Evolutionary conservation across 1,140 invertebrate species (phyloP).

Genomic region (Drosophila baimaii): DNA sequence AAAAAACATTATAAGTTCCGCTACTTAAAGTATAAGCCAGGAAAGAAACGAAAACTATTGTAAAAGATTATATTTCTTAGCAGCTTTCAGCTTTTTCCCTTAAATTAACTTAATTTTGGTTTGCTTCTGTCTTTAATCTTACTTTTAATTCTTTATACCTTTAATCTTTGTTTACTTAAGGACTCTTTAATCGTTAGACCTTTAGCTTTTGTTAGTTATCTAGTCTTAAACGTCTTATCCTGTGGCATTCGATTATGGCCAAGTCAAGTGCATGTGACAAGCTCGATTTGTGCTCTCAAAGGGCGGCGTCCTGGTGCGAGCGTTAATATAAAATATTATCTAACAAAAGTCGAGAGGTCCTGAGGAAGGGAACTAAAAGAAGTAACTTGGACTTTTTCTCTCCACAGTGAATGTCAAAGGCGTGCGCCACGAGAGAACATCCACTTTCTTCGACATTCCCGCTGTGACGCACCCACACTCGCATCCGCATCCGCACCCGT

Average conservation of each 20-base stretch:
- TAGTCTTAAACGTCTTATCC: constrained; percentile 17
- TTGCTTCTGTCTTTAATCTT: neutral
- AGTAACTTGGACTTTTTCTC: constrained; percentile 52
- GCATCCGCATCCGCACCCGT: constrained; percentile 71
- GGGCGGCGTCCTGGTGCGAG: constrained; percentile 68
- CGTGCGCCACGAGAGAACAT: constrained; percentile 84
- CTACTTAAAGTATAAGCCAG: too few relatives aligned
- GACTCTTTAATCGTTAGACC: neutral
- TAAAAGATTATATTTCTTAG: too few relatives aligned
- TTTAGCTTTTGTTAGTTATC: constrained; percentile 5
- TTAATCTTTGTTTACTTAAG: neutral
- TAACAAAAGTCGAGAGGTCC: constrained; percentile 62
- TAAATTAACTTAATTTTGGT: neutral
- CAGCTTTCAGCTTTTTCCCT: too few relatives aligned
- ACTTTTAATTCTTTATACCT: neutral
- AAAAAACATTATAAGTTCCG: too few relatives aligned
- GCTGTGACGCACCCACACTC: constrained; percentile 83
- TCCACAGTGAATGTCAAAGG: constrained; percentile 82
- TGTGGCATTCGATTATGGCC: constrained; percentile 44
- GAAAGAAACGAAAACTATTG: too few relatives aligned
- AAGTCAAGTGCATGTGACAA: constrained; percentile 72
- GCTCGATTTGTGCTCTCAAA: constrained; percentile 72
- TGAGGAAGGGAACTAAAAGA: constrained; percentile 29
- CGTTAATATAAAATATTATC: constrained; percentile 79
- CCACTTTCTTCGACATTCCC: constrained; percentile 84